Evolutionary conservation across 2,797 vertebrate genomes (phyloP), one percentile per base, ranked within the genome.

Genomic region (Miichthys miiuy): DNA sequence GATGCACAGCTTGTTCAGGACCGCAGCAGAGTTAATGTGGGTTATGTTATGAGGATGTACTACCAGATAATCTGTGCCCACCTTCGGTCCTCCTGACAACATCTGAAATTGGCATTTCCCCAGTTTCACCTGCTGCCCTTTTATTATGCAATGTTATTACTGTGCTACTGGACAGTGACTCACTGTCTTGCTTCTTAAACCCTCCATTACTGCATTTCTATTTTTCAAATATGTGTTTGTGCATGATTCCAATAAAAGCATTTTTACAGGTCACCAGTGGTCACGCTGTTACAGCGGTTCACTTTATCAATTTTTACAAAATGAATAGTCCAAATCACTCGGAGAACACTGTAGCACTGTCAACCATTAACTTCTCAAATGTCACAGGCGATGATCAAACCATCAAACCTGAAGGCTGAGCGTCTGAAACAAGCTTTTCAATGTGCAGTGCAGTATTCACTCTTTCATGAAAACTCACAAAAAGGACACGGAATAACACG

Each of bases 291-390:
- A 11, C 6, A 47, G 21, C 3, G 54, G n/a, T 57, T 57, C 25
- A 48, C 23, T 66, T 20, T 41, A 47, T 75, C 38, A 1, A 30
- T 52, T 72, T 18, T n/a, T 46, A 17, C 62, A 69, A 21, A 67
- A 17, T 11, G 17, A 47, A 63, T 30, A 47, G 44, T 38, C 42
- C 23, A 23, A 61, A 68, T 47, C 14, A 67, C 21, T 38, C 20
- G 5, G 6, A 27, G 14, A 65, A 44, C 30, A 9, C 20, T 34
- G 12, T 47, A 30, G 50, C 76, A 38, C 44, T 55, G 20, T 67
- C 56, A 42, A 54, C 48, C 12, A 68, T 73, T 75, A 58, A 72
- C 58, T 75, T 68, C 69, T 72, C 42, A 62, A 61, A 78, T 60
- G 54, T 54, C 54, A 57, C 62, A 44, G 58, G 60, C 30, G 41